Base-by-base conservation (phyloP, 2,888 invertebrate species). In the Drosophila quinaria region DNA sequence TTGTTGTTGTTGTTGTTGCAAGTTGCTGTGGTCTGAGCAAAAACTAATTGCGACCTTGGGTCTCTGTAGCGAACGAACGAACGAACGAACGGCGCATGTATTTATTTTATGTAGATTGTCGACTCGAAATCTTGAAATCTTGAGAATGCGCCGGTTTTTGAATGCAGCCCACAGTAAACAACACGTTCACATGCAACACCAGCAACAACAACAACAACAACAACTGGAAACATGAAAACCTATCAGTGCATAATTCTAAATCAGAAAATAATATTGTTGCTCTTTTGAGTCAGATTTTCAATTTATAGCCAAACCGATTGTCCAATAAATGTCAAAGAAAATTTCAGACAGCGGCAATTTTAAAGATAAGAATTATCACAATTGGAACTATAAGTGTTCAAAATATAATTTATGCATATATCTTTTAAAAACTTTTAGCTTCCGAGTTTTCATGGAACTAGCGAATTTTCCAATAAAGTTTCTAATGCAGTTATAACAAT, bases 21-120 rank as follows among this genome's bases (percentile, higher is more conserved):
- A 39, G 65, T 68, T 67, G 63, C 17, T 66, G 51, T 70, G 22
- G 69, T 68, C 62, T 44, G 65, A 22, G 70, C 80, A 73, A 85
- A 78, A 84, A 90, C 87, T 86, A 82, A 84, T 88, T 88, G 83
- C 84, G 87, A 84, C 84, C 84, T 88, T 85, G 84, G 52, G 64
- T 78, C 74, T 67, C 66, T 29, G 58, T 60, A 41, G 60, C 64
- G 31, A 41, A 50, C 31, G 31, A 37, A 11, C 47, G 37, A 58
- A 44, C 31, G 31, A 37, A n/a, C 47, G 37, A 58, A 49, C 54
- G 29, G 62, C 51, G 47, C 86, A 85, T 84, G 90, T 76, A 70
- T 6, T 29, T 29, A 29, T 29, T 62, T 71, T 69, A 72, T 69
- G 70, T 70, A 82, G 55, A 56, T 56, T 56, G 55, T 56, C n/a